These are phyloP conservation scores for Euproctis similis DNA, from an alignment of 2,888 invertebrate species.

Conservation along the genomic window DNA sequence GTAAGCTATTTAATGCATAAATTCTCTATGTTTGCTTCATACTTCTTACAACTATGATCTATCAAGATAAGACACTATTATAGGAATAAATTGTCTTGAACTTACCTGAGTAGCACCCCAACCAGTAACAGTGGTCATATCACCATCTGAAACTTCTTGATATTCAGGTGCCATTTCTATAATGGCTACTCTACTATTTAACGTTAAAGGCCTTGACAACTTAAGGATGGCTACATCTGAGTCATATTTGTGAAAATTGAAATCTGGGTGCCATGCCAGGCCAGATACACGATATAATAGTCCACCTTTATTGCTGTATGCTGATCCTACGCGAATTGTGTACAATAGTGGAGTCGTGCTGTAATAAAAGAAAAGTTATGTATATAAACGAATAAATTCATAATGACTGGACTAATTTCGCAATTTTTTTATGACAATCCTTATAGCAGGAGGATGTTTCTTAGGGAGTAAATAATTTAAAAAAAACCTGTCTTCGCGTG, in stretches of 20 bases:
- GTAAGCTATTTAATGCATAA: too few species aligned
- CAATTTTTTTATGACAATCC: too few species aligned
- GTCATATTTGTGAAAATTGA: conserved; percentile 66
- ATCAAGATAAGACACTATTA: too few species aligned
- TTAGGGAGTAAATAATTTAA: too few species aligned
- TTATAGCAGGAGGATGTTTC: too few species aligned
- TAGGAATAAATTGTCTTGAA: too few species aligned
- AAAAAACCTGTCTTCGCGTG: too few species aligned
- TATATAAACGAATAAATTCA: too few species aligned
- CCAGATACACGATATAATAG: conserved; percentile 60
- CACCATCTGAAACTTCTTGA: conserved; percentile 50
- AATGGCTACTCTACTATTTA: conserved; percentile 51
- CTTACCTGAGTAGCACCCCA: conserved; percentile 57
- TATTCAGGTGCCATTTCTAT: conserved; percentile 52
- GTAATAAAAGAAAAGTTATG: conserved; percentile 12
- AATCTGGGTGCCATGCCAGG: conserved; percentile 68
- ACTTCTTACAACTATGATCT: too few species aligned
- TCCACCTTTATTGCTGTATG: conserved; percentile 64
- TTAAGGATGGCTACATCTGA: conserved; percentile 76
- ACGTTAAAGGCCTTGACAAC: conserved; percentile 63
- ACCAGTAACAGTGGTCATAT: conserved; percentile 49
- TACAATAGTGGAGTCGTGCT: conserved; percentile 36
- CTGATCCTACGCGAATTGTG: conserved; percentile 72
- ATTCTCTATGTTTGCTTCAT: too few species aligned
- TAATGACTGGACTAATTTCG: too few species aligned